Percentiles rank a stretch among this genome's conserved stretches.
Conservation (phyloP, 1,140 invertebrate species). For the Eriosoma lanigerum region DNA sequence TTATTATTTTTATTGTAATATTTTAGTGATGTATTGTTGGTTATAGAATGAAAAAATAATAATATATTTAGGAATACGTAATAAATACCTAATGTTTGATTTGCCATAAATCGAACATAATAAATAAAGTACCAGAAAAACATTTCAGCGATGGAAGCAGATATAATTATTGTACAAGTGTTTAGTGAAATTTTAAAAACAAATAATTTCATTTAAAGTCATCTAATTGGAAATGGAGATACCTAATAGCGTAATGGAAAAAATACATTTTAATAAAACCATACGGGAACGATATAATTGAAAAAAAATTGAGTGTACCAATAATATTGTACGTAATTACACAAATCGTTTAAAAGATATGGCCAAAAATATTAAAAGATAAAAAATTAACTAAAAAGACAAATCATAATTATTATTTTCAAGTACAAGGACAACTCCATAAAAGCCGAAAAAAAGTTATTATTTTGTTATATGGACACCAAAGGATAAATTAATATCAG, state of each 20-base stretch:
- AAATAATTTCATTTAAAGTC: too few relatives aligned
- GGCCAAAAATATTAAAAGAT: not conserved
- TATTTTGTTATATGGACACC: too few relatives aligned
- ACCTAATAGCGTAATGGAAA: too few relatives aligned
- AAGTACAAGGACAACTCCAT: constrained; percentile 5
- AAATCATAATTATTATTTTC: not conserved
- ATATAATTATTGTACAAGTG: too few relatives aligned
- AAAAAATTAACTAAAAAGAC: not conserved
- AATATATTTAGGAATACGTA: too few relatives aligned
- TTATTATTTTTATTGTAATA: too few relatives aligned
- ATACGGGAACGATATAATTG: too few relatives aligned
- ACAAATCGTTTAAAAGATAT: not conserved
- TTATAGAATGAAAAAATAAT: not conserved
- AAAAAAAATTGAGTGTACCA: not conserved
- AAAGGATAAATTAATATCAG: not conserved
- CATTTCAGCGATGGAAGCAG: not conserved
- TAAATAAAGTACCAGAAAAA: not conserved
- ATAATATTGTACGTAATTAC: not conserved
- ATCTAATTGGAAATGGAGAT: too few relatives aligned
- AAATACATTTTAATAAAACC: too few relatives aligned
- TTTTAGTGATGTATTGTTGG: constrained; percentile 14
- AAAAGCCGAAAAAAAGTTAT: not conserved
- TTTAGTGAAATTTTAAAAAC: too few relatives aligned
- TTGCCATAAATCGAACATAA: not conserved
- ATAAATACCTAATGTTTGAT: not conserved